Evolutionary conservation across 2,113 vertebrate genomes (phyloP).

Genomic region (Noturus placidus): DNA sequence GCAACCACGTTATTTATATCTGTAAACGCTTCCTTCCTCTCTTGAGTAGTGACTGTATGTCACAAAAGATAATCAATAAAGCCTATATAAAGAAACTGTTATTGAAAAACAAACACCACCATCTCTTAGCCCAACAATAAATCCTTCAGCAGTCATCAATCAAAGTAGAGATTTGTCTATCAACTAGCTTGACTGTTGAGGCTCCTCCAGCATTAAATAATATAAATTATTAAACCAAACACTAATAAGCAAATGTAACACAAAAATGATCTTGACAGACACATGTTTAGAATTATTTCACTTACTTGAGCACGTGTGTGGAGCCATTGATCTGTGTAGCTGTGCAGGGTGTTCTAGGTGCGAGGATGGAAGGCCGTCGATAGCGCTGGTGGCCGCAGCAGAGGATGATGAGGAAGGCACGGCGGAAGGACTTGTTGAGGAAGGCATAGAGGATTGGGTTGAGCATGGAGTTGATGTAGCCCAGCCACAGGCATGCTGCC

Average conservation of each 20-base stretch:
- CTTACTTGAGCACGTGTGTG: conserved; percentile 94
- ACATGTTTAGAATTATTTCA: conserved; percentile 21
- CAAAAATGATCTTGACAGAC: neutral
- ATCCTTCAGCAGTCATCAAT: conserved; percentile 46
- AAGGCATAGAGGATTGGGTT: conserved; percentile 99
- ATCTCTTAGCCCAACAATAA: conserved; percentile 55
- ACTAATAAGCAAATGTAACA: neutral
- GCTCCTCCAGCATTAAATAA: neutral
- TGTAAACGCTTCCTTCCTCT: conserved; percentile 26
- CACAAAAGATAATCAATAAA: conserved; percentile 50
- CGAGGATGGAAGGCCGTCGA: conserved; percentile 86
- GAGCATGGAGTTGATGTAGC: conserved; percentile 98
- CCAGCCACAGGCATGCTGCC: conserved; percentile 95
- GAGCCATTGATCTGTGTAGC: conserved; percentile 95
- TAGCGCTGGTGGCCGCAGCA: conserved; percentile 93
- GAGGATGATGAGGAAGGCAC: conserved; percentile 99
- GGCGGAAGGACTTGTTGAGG: conserved; percentile 98
- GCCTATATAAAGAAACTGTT: conserved; percentile 47
- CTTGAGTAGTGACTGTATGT: conserved; percentile 8
- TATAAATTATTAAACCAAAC: neutral
- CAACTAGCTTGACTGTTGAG: neutral
- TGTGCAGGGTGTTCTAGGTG: conserved; percentile 79
- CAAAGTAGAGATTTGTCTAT: neutral
- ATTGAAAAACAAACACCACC: conserved; percentile 23
- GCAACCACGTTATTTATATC: conserved; percentile 30